Percentiles rank a stretch among this genome's conserved stretches.
These are phyloP conservation scores for Anastrepha ludens DNA, from an alignment of 1,140 invertebrate genomes.

Conservation along the genomic window DNA sequence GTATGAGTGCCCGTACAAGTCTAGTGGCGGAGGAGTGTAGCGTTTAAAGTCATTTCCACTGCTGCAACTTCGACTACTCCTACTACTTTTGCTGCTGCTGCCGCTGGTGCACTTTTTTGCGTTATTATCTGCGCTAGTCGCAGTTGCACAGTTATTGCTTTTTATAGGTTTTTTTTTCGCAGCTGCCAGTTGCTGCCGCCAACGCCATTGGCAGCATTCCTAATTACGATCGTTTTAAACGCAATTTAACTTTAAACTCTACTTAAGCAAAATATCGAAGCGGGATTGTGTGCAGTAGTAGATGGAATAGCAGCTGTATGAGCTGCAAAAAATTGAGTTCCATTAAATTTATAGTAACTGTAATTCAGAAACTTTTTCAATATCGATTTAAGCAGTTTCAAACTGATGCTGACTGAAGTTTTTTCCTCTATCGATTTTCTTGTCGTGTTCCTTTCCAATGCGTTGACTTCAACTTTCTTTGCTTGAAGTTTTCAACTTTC, in stretches of 20 bases:
- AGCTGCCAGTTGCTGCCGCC: conserved; percentile 23
- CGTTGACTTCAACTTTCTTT: background rate
- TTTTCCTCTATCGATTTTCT: background rate
- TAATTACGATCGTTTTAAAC: conserved; percentile 54
- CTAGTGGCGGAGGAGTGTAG: conserved; percentile 9
- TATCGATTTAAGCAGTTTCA: conserved; percentile 13
- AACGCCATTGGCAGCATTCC: conserved; percentile 53
- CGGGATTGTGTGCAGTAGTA: background rate
- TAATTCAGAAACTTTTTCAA: conserved; percentile 13
- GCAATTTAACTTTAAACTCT: conserved; percentile 54
- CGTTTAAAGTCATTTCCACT: conserved; percentile 41
- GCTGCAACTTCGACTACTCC: conserved; percentile 25
- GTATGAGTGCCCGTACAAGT: background rate
- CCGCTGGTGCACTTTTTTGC: background rate
- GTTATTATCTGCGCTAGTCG: background rate
- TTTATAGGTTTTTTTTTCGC: background rate
- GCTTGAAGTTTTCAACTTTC: background rate
- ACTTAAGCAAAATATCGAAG: conserved; percentile 35
- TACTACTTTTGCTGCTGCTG: background rate
- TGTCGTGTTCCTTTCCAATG: background rate
- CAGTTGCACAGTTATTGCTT: background rate
- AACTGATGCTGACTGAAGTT: background rate
- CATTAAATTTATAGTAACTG: conserved; percentile 45
- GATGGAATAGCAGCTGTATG: conserved; percentile 1
- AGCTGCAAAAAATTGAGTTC: conserved; percentile 13